phyloP scores from a whole-genome alignment of 2,797 vertebrate species.

The Enteromius argenteus region DNA sequence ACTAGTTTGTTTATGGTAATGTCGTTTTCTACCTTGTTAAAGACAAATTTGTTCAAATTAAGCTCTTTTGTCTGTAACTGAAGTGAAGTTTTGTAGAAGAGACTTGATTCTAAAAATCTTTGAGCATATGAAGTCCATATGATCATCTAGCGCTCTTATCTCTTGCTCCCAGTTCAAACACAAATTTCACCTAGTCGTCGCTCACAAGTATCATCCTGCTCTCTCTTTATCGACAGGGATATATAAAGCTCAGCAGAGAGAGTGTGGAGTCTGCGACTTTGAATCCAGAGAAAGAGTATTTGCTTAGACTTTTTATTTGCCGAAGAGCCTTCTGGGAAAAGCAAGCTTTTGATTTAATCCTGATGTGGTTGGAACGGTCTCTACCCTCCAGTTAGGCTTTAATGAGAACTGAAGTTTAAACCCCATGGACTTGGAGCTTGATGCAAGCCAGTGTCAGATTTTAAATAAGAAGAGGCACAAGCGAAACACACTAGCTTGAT shows the following conservation, averaged over 20 bases:
- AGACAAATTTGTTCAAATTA: background rate
- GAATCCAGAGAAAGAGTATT: conserved; percentile 28
- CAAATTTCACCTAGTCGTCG: background rate
- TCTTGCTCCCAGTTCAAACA: background rate
- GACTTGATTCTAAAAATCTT: background rate
- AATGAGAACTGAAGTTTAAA: conserved; percentile 48
- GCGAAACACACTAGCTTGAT: background rate
- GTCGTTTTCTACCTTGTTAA: background rate
- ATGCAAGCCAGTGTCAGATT: conserved; percentile 31
- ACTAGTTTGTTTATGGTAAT: background rate
- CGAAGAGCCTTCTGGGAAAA: conserved; percentile 22
- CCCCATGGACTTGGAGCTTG: conserved; percentile 5
- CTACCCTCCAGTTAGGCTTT: conserved; percentile 40
- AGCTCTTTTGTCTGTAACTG: background rate
- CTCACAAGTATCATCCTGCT: background rate
- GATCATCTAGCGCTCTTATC: background rate
- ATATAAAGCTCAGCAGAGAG: conserved; percentile 1
- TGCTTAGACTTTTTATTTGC: conserved; percentile 30
- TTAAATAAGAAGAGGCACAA: conserved; percentile 25
- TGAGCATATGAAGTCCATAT: background rate
- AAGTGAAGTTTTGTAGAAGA: background rate
- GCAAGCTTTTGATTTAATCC: conserved; percentile 40
- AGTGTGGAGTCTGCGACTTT: background rate
- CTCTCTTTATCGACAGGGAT: background rate
- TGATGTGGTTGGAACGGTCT: conserved; percentile 39